Base-by-base conservation (phyloP, 2,888 invertebrate species). In the Allygus modestus region DNA sequence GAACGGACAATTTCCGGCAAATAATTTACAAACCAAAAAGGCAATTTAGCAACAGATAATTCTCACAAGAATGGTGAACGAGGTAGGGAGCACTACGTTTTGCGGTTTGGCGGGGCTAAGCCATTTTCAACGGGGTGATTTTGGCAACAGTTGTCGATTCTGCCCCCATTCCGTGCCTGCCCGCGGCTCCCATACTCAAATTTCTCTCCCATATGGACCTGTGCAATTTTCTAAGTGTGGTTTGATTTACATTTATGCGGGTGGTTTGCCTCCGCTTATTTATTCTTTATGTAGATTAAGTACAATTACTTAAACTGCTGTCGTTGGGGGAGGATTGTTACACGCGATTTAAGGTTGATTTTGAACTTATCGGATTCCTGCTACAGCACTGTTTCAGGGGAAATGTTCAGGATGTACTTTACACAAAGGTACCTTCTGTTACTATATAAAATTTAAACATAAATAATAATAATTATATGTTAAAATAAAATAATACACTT, bases 101-200 rank as follows among this genome's bases (percentile, higher is more conserved):
- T 73, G 73, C 43, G 73, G 73, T 73, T 65, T 73, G 37, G 41
- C 37, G 41, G 23, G 33, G 5, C 23, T 46, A 20, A 9, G 31
- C 65, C 73, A 15, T 31, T 69, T 69, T 69, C 17, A 15, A 61
- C 69, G 37, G 41, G 69, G 23, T 23, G 73, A 73, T 73, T 73
- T 73, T 73, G 69, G 69, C 69, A 69, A 61, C 15, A 61, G 15
- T 54, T 54, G 54, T 5, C 61, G 61, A 61, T 61, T 11, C 26
- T 65, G 69, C 33, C 43, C 75, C 75, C 41, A 37, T 75, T 75
- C 15, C 77, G 46, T 51, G 73, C 9, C 17, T 17, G 41, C 77
- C 51, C 46, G 2, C 28, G 77, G 46, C 51, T 41, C 20, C 5
- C 9, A 41, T 51, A n/a, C 51, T 20, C 77, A 28, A 77, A 77